phyloP scores from a whole-genome alignment of 2,797 vertebrate species.

The Phoxinus dragarum region DNA sequence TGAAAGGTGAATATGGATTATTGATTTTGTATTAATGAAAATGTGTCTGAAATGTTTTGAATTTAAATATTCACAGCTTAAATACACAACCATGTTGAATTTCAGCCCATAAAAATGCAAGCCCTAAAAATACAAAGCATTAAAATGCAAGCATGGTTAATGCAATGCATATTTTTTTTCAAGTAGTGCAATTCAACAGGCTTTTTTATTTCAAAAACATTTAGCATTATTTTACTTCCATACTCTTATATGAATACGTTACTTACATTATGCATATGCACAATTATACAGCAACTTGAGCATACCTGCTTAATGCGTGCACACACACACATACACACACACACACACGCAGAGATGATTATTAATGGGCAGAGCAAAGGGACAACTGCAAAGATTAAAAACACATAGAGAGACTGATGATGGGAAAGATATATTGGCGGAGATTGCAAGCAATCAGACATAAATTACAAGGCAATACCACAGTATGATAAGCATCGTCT shows the following conservation, averaged over 20 bases:
- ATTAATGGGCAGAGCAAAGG: conserved; percentile 57
- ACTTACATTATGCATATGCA: background rate
- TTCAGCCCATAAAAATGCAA: too few relatives aligned
- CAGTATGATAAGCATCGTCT: conserved; percentile 76
- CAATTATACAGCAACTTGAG: conserved; percentile 10
- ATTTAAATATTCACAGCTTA: too few relatives aligned
- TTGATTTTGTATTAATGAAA: too few relatives aligned
- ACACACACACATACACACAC: conserved; percentile 29
- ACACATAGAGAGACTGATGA: conserved; percentile 65
- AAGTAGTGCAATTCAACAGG: too few relatives aligned
- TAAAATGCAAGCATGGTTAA: too few relatives aligned
- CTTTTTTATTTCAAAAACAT: too few relatives aligned
- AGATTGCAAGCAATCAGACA: conserved; percentile 81
- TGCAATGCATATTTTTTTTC: too few relatives aligned
- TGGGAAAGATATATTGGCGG: conserved; percentile 79
- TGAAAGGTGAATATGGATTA: too few relatives aligned
- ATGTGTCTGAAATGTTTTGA: too few relatives aligned
- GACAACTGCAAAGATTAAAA: conserved; percentile 55
- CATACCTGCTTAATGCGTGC: conserved; percentile 40
- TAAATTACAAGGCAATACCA: conserved; percentile 80
- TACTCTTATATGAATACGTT: background rate
- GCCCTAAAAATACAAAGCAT: too few relatives aligned
- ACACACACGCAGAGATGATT: conserved; percentile 28
- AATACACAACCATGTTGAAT: too few relatives aligned
- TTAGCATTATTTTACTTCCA: too few relatives aligned